Percentiles rank a stretch among this genome's conserved stretches.
These are phyloP conservation scores for Acanthosepion esculentum DNA, from an alignment of 2,888 invertebrate genomes.

Conservation along the genomic window DNA sequence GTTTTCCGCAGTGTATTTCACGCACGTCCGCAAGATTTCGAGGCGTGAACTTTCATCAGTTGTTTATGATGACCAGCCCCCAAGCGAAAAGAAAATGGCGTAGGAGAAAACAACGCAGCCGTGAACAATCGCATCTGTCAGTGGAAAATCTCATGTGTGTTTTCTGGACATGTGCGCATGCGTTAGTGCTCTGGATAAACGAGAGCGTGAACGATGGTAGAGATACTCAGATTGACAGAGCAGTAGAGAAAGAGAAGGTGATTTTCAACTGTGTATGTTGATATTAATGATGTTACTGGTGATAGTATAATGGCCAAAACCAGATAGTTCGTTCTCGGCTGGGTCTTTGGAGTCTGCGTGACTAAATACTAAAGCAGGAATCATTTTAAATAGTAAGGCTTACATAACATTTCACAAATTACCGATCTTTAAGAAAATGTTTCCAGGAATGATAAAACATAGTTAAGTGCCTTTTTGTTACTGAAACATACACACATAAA, in stretches of 20 bases:
- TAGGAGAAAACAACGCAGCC: neutral
- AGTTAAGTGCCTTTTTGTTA: too few species aligned
- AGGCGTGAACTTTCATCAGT: neutral
- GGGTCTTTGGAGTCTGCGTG: neutral
- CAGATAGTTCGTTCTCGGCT: neutral
- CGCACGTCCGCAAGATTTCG: neutral
- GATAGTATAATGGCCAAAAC: neutral
- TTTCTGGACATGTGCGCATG: neutral
- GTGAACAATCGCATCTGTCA: constrained; percentile 33
- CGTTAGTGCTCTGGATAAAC: neutral
- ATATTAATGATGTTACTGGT: neutral
- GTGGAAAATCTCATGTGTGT: neutral
- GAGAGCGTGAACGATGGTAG: neutral
- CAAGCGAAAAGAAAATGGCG: neutral
- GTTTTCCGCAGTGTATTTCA: constrained; percentile 2
- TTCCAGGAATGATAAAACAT: too few species aligned
- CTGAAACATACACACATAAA: too few species aligned
- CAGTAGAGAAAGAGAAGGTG: neutral
- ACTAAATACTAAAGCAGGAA: too few species aligned
- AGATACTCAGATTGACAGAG: neutral
- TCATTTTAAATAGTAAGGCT: neutral
- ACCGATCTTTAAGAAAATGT: neutral
- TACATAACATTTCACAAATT: neutral
- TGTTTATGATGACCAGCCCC: constrained; percentile 33
- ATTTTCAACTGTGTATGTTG: neutral